These are phyloP conservation scores for Pollimyrus isidori DNA, from an alignment of 2,113 vertebrate genomes.

Conservation along the genomic window DNA sequence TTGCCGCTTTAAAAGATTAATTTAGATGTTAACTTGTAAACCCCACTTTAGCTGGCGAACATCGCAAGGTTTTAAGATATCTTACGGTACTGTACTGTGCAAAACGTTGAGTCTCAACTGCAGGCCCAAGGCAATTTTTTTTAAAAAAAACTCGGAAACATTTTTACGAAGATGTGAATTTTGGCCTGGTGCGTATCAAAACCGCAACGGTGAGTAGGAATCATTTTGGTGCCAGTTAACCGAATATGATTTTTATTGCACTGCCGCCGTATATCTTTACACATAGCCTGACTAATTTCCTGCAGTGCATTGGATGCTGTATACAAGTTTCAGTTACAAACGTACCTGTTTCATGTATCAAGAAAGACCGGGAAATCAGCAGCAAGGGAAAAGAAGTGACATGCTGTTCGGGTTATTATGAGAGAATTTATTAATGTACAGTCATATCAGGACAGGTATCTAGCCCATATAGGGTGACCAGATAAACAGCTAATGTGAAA, in stretches of 20 bases:
- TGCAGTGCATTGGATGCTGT: not conserved
- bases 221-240: not conserved
- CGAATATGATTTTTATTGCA: not conserved
- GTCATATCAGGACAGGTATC: not conserved
- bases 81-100: not conserved
- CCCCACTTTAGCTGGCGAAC: not conserved
- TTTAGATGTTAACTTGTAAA: not conserved
- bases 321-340: not conserved
- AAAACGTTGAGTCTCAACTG: not conserved
- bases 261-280: not conserved
- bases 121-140: not conserved
- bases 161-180: not conserved
- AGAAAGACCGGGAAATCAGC: not conserved
- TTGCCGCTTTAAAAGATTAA: not conserved
- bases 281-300: not conserved
- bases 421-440: not conserved
- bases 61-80: not conserved
- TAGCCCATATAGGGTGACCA: not conserved
- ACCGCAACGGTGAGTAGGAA: not conserved
- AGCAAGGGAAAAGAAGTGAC: not conserved
- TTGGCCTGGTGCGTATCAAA: not conserved
- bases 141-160: not conserved
- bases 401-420: not conserved
- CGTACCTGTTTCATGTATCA: not conserved
- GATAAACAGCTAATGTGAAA: no score